phyloP scores from a whole-genome alignment of 2,113 vertebrate species.

The Zosterops lateralis region DNA sequence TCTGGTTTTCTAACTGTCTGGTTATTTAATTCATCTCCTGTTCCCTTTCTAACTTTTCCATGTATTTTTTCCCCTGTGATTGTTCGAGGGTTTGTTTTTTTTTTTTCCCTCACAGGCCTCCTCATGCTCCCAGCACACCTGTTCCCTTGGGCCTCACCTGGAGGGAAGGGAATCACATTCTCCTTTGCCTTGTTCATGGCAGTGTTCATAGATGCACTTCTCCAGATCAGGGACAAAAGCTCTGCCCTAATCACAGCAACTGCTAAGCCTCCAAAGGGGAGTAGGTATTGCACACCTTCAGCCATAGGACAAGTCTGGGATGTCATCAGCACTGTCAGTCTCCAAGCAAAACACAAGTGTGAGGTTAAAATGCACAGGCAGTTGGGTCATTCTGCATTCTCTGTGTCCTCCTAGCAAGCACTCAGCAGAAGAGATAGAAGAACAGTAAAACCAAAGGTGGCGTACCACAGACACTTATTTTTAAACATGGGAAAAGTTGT shows the following conservation, averaged over 20 bases:
- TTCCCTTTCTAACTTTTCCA: not conserved
- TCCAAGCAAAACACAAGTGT: not conserved
- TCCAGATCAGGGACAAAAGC: not conserved
- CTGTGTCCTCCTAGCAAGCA: not conserved
- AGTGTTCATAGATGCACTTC: not conserved
- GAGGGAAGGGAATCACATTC: not conserved
- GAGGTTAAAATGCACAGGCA: accelerated
- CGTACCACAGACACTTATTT: not conserved
- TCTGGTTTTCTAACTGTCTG: not conserved
- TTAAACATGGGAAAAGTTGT: not conserved
- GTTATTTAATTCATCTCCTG: not conserved
- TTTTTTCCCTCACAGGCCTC: not conserved
- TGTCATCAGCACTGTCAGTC: not conserved
- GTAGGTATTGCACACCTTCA: not conserved
- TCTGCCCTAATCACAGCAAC: not conserved
- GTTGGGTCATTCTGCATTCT: not conserved
- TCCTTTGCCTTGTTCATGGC: not conserved
- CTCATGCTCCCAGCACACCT: not conserved
- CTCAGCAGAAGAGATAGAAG: not conserved
- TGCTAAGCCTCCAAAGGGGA: not conserved
- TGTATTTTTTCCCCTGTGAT: not conserved
- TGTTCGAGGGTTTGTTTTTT: not conserved
- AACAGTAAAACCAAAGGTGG: not conserved
- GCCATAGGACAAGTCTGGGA: not conserved
- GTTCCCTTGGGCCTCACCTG: not conserved